Conservation (phyloP, 2,888 invertebrate species). For the Cyaniris semiargus region DNA sequence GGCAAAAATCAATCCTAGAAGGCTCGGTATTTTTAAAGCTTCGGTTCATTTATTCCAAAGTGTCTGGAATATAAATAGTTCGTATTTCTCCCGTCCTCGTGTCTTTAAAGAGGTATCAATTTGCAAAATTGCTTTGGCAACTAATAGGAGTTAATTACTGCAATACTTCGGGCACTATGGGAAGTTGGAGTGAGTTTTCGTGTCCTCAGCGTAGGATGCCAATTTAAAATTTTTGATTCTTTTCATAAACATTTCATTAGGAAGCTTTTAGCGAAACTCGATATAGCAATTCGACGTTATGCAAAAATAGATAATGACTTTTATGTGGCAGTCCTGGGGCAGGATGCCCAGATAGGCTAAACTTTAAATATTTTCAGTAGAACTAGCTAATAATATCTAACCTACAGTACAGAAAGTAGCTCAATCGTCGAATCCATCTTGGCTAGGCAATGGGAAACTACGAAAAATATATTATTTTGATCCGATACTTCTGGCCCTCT, state of each 20-base stretch:
- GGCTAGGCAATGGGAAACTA: too few species aligned
- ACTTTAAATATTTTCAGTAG: too few species aligned
- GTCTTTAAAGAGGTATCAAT: constrained; percentile 26
- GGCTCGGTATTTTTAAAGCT: constrained; percentile 11
- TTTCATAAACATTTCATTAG: background rate
- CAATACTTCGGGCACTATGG: constrained; percentile 14
- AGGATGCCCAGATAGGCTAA: too few species aligned
- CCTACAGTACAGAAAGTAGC: background rate
- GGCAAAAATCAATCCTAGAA: background rate
- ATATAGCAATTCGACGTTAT: background rate
- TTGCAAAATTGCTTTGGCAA: constrained; percentile 31
- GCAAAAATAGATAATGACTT: background rate
- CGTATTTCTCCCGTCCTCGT: constrained; percentile 20
- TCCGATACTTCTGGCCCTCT: too few species aligned
- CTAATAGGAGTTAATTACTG: constrained; percentile 27
- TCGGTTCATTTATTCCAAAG: constrained; percentile 18
- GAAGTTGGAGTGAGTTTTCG: constrained; percentile 36
- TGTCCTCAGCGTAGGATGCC: constrained; percentile 33
- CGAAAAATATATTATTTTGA: too few species aligned
- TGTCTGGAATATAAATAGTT: constrained; percentile 25
- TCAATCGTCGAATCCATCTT: background rate
- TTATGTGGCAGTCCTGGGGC: background rate
- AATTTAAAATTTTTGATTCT: background rate
- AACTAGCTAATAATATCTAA: too few species aligned
- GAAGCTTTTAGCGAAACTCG: background rate